Base-by-base conservation (phyloP, 2,113 vertebrate species). In the Ceuthmochares aereus region DNA sequence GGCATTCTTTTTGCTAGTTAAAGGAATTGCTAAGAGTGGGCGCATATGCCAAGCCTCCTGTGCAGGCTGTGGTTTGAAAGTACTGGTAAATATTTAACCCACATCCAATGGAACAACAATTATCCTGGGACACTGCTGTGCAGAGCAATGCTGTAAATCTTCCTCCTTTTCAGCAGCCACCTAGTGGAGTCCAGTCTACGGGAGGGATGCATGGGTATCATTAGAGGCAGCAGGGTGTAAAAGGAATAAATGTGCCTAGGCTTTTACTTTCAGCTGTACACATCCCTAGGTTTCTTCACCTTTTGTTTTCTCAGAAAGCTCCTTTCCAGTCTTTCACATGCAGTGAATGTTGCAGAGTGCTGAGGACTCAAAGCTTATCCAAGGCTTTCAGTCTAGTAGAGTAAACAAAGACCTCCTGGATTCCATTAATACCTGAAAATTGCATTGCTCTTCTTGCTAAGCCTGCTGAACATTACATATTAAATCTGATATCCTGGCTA, bases 61-160 rank as follows among this genome's bases (percentile, higher is more conserved):
- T 86, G 91, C 80, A 47, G 82, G 47, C 37, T 91, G 63, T 51
- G 51, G 12, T 75, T 95, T 77, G 37, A 70, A 75, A 86, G 52
- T 43, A 17, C 63, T 67, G 83, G 81, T 84, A 89, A 93, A 89
- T 93, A 69, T 73, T 96, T 82, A 85, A 76, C 74, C 74, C 78
- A 60, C 64, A 88, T 87, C 78, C 84, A 80, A 23, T 16, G 63
- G 75, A 87, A 75, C 40, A 52, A 62, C 51, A 63, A 64, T 94
- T 86, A 90, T 52, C 68, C 56, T 59, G 27, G 74, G 72, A 74
- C 86, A 64, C 4, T 5, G 4, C 85, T 83, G 27, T 84, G 93
- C 59, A 70, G n/a, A 89, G 81, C 64, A 59, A 34, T 30, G 49
- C 7, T 85, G 68, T 91, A 89, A 79, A 80, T 89, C 58, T 78